Evolutionary conservation across 2,113 vertebrate species (phyloP).

Genomic region (Ploceus nigricollis): DNA sequence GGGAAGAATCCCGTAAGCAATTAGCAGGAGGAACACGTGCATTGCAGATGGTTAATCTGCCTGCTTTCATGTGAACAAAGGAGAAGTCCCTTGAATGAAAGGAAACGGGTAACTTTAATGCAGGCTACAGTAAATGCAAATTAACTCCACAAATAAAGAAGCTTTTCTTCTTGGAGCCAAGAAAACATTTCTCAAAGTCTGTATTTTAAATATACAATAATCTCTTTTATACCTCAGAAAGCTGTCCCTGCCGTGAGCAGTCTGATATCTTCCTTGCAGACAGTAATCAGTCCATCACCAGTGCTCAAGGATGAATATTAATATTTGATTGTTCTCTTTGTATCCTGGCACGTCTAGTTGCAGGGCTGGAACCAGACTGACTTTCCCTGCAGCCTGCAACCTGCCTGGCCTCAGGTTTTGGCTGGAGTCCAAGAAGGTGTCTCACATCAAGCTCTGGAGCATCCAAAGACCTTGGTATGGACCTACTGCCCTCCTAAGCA

Average conservation of each 20-base stretch:
- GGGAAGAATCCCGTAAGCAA: constrained; percentile 30
- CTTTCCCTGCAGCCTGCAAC: background rate
- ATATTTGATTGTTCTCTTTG: constrained; percentile 3
- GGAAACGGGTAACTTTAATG: constrained; percentile 63
- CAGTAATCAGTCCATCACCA: constrained; percentile 20
- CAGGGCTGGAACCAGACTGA: background rate
- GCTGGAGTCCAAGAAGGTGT: background rate
- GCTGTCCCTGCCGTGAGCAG: background rate
- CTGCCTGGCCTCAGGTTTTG: background rate
- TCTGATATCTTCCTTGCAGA: constrained; percentile 43
- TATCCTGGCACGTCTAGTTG: background rate
- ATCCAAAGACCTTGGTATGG: background rate
- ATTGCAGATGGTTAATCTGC: constrained; percentile 67
- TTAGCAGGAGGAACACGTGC: constrained; percentile 67
- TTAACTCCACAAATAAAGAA: constrained; percentile 64
- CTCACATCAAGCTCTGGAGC: background rate
- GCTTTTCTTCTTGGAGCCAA: constrained; percentile 59
- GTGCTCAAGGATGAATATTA: constrained; percentile 38
- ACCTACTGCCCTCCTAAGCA: background rate
- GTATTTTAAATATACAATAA: constrained; percentile 56
- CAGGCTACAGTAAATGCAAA: constrained; percentile 69
- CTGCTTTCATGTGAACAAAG: constrained; percentile 67
- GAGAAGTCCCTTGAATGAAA: constrained; percentile 67
- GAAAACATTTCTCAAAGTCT: constrained; percentile 60
- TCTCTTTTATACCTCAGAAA: constrained; percentile 54